Evolutionary conservation across 2,113 vertebrate species (phyloP).

Genomic region (Platysternon megacephalum): DNA sequence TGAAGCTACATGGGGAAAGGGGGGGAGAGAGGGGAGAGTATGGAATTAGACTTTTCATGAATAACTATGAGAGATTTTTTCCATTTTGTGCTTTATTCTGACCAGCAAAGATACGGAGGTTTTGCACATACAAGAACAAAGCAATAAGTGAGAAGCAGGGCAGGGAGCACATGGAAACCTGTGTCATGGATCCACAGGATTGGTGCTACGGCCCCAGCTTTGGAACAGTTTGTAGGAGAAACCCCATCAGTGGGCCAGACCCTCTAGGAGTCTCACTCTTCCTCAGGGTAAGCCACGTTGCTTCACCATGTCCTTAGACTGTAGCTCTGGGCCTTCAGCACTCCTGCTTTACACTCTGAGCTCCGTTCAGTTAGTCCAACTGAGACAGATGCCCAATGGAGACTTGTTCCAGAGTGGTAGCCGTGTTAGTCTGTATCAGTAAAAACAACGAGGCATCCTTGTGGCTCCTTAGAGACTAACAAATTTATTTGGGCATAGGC

Average conservation of each 20-base stretch:
- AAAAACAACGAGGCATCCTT: no score
- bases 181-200: background rate
- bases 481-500: no score
- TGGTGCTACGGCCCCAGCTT: background rate
- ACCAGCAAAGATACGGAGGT: background rate
- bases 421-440: no score
- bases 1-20: accelerated
- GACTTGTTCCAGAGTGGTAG: background rate
- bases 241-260: background rate
- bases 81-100: background rate
- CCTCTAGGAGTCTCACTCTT: background rate
- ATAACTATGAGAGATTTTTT: background rate
- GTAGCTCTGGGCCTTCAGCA: background rate
- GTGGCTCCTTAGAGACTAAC: no score
- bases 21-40: background rate
- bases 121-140: background rate
- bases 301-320: background rate
- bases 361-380: background rate
- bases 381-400: background rate
- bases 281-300: background rate
- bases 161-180: background rate
- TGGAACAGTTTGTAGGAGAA: background rate
- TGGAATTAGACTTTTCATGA: background rate
- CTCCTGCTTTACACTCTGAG: background rate
- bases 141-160: background rate